These are phyloP conservation scores for Coreius guichenoti DNA, from an alignment of 2,797 vertebrate species.

Conservation along the genomic window DNA sequence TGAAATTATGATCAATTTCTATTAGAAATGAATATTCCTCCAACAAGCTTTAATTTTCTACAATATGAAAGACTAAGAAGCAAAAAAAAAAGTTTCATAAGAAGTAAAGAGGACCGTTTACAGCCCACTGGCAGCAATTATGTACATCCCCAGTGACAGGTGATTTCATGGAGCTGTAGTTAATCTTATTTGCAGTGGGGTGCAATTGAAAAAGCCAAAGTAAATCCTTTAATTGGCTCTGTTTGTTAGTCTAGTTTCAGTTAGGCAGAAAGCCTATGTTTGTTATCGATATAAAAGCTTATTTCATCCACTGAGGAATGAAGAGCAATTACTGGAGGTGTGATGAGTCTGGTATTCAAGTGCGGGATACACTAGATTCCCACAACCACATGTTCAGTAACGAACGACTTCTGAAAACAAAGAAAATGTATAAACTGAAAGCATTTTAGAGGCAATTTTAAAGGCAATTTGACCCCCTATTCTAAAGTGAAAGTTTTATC, in stretches of 20 bases:
- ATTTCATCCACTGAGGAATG: constrained; percentile 44
- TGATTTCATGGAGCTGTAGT: constrained; percentile 58
- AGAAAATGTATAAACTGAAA: not conserved
- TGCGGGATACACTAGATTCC: not conserved
- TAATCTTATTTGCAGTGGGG: constrained; percentile 59
- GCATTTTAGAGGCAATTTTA: not conserved
- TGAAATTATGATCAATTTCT: not conserved
- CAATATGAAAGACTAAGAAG: constrained; percentile 16
- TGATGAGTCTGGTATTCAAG: constrained; percentile 25
- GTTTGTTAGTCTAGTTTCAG: constrained; percentile 52
- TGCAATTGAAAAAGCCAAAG: constrained; percentile 53
- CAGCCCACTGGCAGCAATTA: constrained; percentile 48
- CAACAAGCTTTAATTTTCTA: constrained; percentile 8
- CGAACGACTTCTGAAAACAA: not conserved
- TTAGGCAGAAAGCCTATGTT: constrained; percentile 46
- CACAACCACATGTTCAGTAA: not conserved
- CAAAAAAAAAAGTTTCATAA: constrained; percentile 2
- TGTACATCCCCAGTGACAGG: constrained; percentile 49
- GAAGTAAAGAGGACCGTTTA: constrained; percentile 46
- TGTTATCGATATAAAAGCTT: constrained; percentile 45
- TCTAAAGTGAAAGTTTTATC: too few relatives aligned
- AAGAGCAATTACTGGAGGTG: constrained; percentile 48
- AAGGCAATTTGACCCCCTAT: too few relatives aligned
- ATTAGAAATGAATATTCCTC: not conserved
- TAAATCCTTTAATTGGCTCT: constrained; percentile 59